Evolutionary conservation across 2,113 vertebrate species (phyloP).

Genomic region (Marmota flaviventris): DNA sequence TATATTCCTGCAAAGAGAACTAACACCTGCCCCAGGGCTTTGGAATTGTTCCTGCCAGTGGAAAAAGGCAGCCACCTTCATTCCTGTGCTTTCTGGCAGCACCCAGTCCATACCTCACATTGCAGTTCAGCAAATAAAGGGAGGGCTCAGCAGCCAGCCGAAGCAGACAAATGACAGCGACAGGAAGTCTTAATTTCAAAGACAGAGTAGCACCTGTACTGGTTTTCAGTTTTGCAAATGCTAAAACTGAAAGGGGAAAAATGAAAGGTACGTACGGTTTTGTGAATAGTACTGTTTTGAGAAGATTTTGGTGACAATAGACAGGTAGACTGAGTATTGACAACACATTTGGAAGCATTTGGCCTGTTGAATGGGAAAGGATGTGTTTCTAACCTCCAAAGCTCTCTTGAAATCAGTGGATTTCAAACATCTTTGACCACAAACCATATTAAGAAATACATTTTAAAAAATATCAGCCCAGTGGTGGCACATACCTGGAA

Average conservation of each 20-base stretch:
- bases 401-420: slow-evolving; percentile 21
- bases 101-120: neutral
- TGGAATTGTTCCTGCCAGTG: neutral
- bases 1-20: slow-evolving; percentile 9
- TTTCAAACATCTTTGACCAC: slow-evolving; percentile 30
- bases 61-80: neutral
- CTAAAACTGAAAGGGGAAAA: neutral
- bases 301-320: neutral
- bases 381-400: slow-evolving; percentile 38
- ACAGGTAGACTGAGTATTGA: neutral
- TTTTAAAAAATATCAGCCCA: neutral
- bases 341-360: slow-evolving; percentile 6
- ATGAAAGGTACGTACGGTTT: neutral
- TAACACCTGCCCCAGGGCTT: neutral
- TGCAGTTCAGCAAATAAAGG: neutral
- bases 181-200: neutral
- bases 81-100: neutral
- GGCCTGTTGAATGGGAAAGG: neutral
- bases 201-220: slow-evolving; percentile 22
- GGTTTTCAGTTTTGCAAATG: neutral
- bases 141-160: neutral
- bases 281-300: neutral
- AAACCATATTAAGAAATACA: neutral
- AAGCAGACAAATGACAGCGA: neutral
- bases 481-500: neutral